These are phyloP conservation scores for Argentina silus DNA, from an alignment of 2,797 vertebrate genomes.

Conservation along the genomic window DNA sequence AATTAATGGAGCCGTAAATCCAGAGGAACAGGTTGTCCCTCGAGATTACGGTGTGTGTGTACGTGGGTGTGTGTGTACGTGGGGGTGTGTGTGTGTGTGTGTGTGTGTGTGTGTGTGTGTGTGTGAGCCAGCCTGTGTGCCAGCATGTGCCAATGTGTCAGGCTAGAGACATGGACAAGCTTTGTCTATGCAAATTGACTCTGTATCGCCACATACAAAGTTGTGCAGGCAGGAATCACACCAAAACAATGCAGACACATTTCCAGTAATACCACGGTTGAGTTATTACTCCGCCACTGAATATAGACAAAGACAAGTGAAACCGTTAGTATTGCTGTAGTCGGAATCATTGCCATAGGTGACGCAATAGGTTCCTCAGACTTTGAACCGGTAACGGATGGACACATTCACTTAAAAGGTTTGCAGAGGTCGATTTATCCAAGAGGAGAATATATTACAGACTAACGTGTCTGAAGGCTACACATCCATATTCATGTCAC, in stretches of 20 bases:
- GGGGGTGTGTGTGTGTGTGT: conserved; percentile 14
- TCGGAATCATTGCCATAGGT: neutral
- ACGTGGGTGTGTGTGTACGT: conserved; percentile 4
- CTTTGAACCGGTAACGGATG: conserved; percentile 1
- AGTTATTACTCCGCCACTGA: conserved; percentile 30
- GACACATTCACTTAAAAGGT: conserved; percentile 58
- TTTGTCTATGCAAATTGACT: no score
- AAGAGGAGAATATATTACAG: conserved; percentile 36
- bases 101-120: conserved; percentile 8
- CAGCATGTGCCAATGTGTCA: neutral
- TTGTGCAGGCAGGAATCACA: conserved; percentile 11
- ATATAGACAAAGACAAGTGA: neutral
- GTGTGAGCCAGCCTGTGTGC: neutral
- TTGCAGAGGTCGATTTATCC: conserved; percentile 45
- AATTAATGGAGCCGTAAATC: conserved; percentile 56
- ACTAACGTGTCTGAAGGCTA: neutral
- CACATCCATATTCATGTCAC: conserved; percentile 22
- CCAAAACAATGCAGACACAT: neutral
- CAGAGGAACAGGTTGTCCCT: conserved; percentile 30
- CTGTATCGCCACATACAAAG: neutral
- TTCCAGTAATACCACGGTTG: conserved; percentile 11
- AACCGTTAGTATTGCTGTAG: conserved; percentile 18
- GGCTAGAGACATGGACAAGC: no score
- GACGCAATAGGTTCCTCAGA: neutral
- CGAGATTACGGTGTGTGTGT: conserved; percentile 30